Evolutionary conservation across 2,113 vertebrate species (phyloP), one percentile per base, ranked within the genome.

Genomic region (Menidia beryllina): DNA sequence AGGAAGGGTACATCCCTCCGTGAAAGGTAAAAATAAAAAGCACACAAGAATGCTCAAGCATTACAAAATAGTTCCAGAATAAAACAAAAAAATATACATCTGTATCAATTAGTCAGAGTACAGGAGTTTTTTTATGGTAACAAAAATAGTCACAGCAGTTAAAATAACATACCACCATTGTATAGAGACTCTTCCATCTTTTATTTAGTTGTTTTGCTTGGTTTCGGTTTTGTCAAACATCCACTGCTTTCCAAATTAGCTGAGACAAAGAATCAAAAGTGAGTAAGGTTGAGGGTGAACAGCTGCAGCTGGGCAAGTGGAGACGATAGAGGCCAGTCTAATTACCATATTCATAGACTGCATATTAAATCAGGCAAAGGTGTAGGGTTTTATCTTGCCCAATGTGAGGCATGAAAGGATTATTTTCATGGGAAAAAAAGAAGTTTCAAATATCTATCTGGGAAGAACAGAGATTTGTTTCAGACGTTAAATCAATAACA

Each of bases 21-120:
- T 95, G 75, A 97, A 96, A 95, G 95, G 96, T 96, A 82, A 54
- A 65, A 20, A 21, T 14, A 19, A n/a, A 19, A 1, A 17, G 34
- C 26, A 4, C 26, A 63, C 58, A 4, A 19, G 4, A 45, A n/a
- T 45, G n/a, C 17, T 19, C 41, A n/a, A 1, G 19, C 3, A 4
- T 45, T 19, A 6, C 5, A 15, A 41, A 41, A 41, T 41, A 15
- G 15, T 39, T 34, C 1, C 0, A 39, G 10, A 41, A 41, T 14
- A 41, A 15, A 41, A 41, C 10, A 41, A 3, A 14, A 41, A 13
- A 41, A 41, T 14, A 15, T 4, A 14, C 1, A 19, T 43, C 41
- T 19, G 17, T n/a, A 45, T 19, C 41, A 19, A 45, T n/a, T 45
- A 34, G 30, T 34, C 10, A 6, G 10, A 34, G 30, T 34, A 34